Evolutionary conservation across 2,888 invertebrate species (phyloP), one percentile per base, ranked within the genome.

Genomic region (Pasiphila rectangulata): DNA sequence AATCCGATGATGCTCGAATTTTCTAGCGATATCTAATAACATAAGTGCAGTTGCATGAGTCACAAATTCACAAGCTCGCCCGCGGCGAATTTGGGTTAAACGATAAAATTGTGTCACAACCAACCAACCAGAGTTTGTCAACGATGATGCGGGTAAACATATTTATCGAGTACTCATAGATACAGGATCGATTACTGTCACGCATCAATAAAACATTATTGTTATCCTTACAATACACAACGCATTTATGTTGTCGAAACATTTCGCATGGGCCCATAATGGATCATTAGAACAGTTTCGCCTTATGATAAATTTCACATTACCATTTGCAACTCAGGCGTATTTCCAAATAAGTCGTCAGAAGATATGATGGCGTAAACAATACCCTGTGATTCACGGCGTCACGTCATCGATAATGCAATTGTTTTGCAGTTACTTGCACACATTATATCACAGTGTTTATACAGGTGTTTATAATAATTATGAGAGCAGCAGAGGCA

Each of bases 111-210:
- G 61, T 72, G 73, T 72, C 66, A 72, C 66, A 76, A 73, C 57
- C 49, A 46, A 59, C 58, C 52, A 61, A 65, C 62, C 61, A 71
- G 59, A 67, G 65, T 61, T 69, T 70, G 68, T 74, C 71, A 75
- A 72, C 67, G 67, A 69, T 75, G 67, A 72, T 77, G 74, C 76
- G 75, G 75, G 76, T 64, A 66, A n/a, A 69, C 63, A 69, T 64
- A 71, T 64, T 58, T 61, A 60, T 44, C 43, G 36, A 44, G 57
- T 59, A 60, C 58, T 59, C 54, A 57, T 63, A 58, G 61, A 66
- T 30, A 59, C 57, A 37, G 60, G 61, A 67, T 68, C 67, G 64
- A 64, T 67, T 62, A 59, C 63, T 43, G 46, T 60, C 62, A 61
- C 56, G 57, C 57, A 53, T 64, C 59, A 56, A 64, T 59, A 55